Conservation (phyloP, 2,113 vertebrate species). For the Serinus canaria region DNA sequence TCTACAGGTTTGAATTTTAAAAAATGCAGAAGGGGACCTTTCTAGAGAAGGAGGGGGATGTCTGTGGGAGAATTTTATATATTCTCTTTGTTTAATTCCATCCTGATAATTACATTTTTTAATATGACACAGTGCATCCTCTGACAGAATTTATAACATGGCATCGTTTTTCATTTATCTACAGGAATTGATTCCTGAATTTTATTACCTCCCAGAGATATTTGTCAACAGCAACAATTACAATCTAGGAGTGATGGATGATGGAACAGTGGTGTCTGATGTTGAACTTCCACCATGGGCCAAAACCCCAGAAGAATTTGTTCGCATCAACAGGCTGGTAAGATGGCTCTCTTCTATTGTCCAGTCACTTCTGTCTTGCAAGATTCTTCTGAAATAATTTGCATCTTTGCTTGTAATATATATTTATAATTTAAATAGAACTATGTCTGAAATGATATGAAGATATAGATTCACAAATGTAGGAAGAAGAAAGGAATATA, state of each 20-base stretch:
- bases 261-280: slow-evolving; percentile 90
- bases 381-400: neutral
- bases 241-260: slow-evolving; percentile 98
- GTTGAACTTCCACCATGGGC: slow-evolving; percentile 98
- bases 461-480: neutral
- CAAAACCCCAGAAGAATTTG: slow-evolving; percentile 96
- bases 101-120: neutral
- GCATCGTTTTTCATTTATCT: slow-evolving; percentile 63
- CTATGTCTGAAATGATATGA: neutral
- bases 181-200: slow-evolving; percentile 98
- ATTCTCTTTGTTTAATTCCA: neutral
- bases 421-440: neutral
- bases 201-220: slow-evolving; percentile 99
- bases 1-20: neutral
- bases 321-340: slow-evolving; percentile 95
- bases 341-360: slow-evolving; percentile 61
- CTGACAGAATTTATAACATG: slow-evolving; percentile 36
- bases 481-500: neutral
- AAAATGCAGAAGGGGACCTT: neutral
- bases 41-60: neutral
- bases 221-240: slow-evolving; percentile 97
- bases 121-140: neutral
- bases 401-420: neutral
- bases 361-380: neutral
- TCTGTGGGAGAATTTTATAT: neutral